A percentile compares a stretch with the other conserved stretches of the same genome.
These are phyloP conservation scores for Lucifuga dentata DNA, from an alignment of 2,113 vertebrate genomes.

Conservation along the genomic window DNA sequence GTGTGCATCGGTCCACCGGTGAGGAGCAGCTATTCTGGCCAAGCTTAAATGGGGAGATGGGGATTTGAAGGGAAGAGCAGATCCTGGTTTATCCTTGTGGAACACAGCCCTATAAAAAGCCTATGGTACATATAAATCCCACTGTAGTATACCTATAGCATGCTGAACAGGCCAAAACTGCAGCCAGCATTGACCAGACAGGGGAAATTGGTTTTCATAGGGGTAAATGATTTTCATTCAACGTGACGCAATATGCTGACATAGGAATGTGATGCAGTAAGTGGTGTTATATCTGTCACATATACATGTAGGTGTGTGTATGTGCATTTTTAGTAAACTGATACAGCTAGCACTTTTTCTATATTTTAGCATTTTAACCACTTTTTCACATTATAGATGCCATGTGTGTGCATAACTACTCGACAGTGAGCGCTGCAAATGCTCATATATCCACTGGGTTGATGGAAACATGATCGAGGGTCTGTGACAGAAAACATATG, in stretches of 20 bases:
- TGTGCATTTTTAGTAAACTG: conserved; percentile 15
- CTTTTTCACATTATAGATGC: conserved; percentile 43
- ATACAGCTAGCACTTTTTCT: conserved; percentile 30
- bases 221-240: conserved; percentile 29
- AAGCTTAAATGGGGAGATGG: conserved; percentile 49
- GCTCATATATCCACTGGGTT: conserved; percentile 23
- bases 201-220: conserved; percentile 42
- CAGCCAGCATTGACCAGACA: conserved; percentile 34
- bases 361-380: background rate
- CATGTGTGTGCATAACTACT: conserved; percentile 3
- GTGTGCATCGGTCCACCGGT: conserved; percentile 64
- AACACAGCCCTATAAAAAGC: conserved; percentile 30
- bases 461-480: conserved; percentile 39
- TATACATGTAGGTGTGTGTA: conserved; percentile 1
- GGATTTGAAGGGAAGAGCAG: conserved; percentile 43
- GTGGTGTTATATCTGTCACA: background rate
- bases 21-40: conserved; percentile 59
- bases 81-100: conserved; percentile 55
- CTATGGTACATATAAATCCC: conserved; percentile 14
- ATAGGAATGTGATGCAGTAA: conserved; percentile 19
- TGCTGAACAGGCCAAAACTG: conserved; percentile 31
- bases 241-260: conserved; percentile 38
- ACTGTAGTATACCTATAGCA: conserved; percentile 19
- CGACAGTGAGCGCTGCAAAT: background rate
- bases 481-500: conserved; percentile 47